Evolutionary conservation across 2,888 invertebrate genomes (phyloP), one percentile per base, ranked within the genome.

Genomic region (Chrysolina americana): DNA sequence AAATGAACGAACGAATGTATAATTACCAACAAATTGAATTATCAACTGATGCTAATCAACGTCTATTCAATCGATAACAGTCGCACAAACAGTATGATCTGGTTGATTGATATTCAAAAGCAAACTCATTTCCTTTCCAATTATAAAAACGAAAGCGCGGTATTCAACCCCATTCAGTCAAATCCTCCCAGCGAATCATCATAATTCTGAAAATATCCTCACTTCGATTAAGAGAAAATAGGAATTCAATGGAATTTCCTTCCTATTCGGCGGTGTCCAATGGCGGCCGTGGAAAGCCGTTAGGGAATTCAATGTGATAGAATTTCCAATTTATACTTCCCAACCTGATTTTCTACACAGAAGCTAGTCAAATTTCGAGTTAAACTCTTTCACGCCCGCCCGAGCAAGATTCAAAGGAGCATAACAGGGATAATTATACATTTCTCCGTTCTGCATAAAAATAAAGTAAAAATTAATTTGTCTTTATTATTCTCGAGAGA

Each of bases 351-450:
- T 56, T 48, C 63, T 66, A 66, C 66, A 66, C 65, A 71, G 70
- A 28, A 73, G 64, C 70, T 41, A 76, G 68, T 71, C 70, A 72
- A 72, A 74, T 74, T 76, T 48, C 69, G 63, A 70, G 74, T 76
- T 74, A 66, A 71, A 71, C 53, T 50, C 48, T 47, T 65, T 74
- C 76, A 65, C 76, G 62, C 68, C 28, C 9, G 63, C 73, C 59
- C 59, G 68, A 41, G 70, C 63, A 65, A 63, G 63, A 74, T 62
- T 70, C 66, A 66, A 73, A 78, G 41, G 70, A 56, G 68, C 66
- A 73, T 75, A 76, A 70, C 73, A 74, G 65, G 64, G 79, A 78
- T 78, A 76, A 79, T 76, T 78, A 78, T 72, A 65, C 75, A 77
- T 79, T 76, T 69, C 70, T 59, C 73, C 71, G 59, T 74, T 78